Conservation (phyloP, 2,888 invertebrate species). For the Lochmaea capreae region DNA sequence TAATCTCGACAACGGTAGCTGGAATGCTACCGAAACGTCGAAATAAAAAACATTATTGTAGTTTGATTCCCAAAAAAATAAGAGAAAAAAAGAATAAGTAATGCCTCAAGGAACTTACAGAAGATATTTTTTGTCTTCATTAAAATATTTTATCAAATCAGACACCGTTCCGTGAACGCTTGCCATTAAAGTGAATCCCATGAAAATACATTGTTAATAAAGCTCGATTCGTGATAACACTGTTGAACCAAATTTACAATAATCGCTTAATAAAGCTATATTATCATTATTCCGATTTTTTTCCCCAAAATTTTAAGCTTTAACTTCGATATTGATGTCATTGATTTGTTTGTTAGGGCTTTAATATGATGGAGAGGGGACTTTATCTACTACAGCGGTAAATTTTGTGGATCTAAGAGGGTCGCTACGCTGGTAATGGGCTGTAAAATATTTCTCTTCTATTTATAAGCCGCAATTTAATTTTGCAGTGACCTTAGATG, state of each 20-base stretch:
- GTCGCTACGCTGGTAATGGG: not conserved
- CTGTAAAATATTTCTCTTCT: no score
- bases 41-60: no score
- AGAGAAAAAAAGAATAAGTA: no score
- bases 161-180: not conserved
- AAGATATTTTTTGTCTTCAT: no score
- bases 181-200: not conserved
- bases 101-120: no score
- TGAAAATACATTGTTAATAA: not conserved
- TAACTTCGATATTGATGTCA: not conserved
- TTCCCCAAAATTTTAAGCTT: not conserved
- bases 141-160: not conserved
- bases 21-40: no score
- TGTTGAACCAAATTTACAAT: not conserved
- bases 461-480: no score
- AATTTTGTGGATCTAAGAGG: not conserved
- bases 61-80: no score
- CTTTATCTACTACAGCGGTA: not conserved
- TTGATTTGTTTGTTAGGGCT: conserved; percentile 4
- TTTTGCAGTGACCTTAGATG: no score
- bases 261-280: conserved; percentile 4
- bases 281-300: not conserved
- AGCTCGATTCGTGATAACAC: not conserved
- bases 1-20: no score
- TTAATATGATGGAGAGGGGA: not conserved